A percentile compares a stretch with the other conserved stretches of the same genome.
Evolutionary conservation across 2,888 invertebrate genomes (phyloP).

Genomic region (Agriopis leucophaearia): DNA sequence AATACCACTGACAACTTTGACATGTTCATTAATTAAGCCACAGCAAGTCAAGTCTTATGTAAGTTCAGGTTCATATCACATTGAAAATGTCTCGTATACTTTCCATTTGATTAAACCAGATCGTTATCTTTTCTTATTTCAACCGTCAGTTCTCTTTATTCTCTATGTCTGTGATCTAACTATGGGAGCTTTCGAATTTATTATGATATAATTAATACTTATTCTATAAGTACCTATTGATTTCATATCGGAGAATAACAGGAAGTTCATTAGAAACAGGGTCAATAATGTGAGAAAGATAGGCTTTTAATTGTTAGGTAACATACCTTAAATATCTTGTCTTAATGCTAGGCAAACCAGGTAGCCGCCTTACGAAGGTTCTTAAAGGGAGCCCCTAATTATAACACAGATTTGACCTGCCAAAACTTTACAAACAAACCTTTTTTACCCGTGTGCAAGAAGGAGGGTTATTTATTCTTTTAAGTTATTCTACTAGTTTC

Average conservation of each 20-base stretch:
- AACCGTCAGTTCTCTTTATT: slow-evolving; percentile 22
- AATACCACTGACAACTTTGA: background rate
- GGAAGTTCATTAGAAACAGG: slow-evolving; percentile 8
- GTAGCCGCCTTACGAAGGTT: no score
- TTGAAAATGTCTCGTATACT: slow-evolving; percentile 35
- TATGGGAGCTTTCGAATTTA: slow-evolving; percentile 23
- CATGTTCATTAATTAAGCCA: slow-evolving; percentile 21
- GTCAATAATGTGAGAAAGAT: background rate
- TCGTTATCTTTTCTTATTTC: slow-evolving; percentile 25
- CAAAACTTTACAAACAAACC: no score
- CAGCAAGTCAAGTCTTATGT: slow-evolving; percentile 15
- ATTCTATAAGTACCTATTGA: slow-evolving; percentile 9
- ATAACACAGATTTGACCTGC: no score
- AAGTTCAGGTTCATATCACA: slow-evolving; percentile 30
- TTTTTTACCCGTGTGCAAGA: no score
- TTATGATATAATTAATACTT: slow-evolving; percentile 25
- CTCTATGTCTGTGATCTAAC: slow-evolving; percentile 22
- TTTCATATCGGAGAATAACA: slow-evolving; percentile 8
- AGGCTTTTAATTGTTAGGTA: no score
- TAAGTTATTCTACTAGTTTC: no score
- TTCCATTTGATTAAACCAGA: slow-evolving; percentile 35
- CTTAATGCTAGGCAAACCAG: no score
- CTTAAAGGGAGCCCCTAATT: no score
- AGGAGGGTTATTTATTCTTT: no score
- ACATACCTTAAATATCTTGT: no score